These are phyloP conservation scores for Phymatocera aterrima DNA, from an alignment of 2,888 invertebrate species.

Conservation along the genomic window DNA sequence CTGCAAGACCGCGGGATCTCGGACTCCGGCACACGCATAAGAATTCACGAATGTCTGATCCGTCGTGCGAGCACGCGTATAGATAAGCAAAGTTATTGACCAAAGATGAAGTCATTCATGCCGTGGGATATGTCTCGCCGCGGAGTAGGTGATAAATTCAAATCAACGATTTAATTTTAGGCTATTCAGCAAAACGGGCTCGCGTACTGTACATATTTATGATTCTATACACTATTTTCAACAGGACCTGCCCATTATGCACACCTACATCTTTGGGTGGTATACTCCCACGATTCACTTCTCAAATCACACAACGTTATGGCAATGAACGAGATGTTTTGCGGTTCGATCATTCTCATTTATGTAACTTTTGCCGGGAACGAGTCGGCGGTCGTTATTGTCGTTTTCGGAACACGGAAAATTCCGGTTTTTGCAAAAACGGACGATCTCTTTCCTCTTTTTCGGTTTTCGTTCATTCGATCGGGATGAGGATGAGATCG, in stretches of 20 bases:
- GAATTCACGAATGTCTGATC: not conserved
- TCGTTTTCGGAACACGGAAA: not conserved
- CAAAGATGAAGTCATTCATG: constrained; percentile 20
- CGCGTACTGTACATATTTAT: too few species aligned
- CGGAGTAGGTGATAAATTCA: not conserved
- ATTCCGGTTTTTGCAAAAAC: not conserved
- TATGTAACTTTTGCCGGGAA: not conserved
- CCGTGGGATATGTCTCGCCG: not conserved
- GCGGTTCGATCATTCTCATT: not conserved
- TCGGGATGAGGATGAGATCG: too few species aligned
- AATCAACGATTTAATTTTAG: not conserved
- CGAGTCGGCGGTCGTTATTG: not conserved
- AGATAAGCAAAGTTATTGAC: not conserved
- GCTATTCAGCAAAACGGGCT: not conserved
- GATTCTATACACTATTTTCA: not conserved
- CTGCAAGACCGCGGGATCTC: not conserved
- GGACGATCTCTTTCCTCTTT: too few species aligned
- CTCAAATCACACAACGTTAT: too few species aligned
- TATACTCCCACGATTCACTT: not conserved
- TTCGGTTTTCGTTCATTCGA: too few species aligned
- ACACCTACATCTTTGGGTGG: not conserved
- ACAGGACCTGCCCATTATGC: not conserved
- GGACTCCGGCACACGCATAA: too few species aligned
- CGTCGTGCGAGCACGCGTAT: not conserved
- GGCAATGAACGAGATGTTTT: not conserved